Evolutionary conservation across 2,113 vertebrate species (phyloP), one percentile per base, ranked within the genome.

Genomic region (Callionymus lyra): DNA sequence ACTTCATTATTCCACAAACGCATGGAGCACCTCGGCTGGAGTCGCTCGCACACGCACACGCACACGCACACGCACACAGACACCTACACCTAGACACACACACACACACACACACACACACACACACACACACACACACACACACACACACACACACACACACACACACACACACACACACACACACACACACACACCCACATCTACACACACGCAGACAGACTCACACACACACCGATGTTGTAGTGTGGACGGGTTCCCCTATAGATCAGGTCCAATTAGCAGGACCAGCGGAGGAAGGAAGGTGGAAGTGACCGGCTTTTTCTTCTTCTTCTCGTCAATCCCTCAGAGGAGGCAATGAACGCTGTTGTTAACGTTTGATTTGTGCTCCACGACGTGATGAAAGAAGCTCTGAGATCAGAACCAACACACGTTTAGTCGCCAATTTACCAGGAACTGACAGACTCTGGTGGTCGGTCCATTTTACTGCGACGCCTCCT

Each of bases 201-300:
- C 33, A 58, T 55, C 35, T 21, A 35, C 10, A 34, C 4, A 34
- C 33, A 4, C n/a, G n/a, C n/a, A n/a, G n/a, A n/a, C n/a, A n/a
- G n/a, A n/a, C n/a, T n/a, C 31, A 32, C 31, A 6, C 6, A 45
- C 31, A 41, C 50, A 50, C 52, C 38, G 44, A 47, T 45, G 44
- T n/a, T 59, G 68, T 65, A 46, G 38, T 31, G 55, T 35, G 34
- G 1, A 45, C 50, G 12, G 52, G 31, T 33, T 42, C 47, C 50
- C 46, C 58, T 14, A 27, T 14, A 43, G 32, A 59, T 50, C 45
- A 13, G 40, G 37, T 68, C 51, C 27, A 27, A 71, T 71, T 68
- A 52, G 48, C 6, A 0, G 37, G 13, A 12, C 31, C 12, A 9
- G 43, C 10, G 13, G 21, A 27, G 21, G 21, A 8, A 27, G 8